Evolutionary conservation across 2,888 invertebrate species (phyloP).

Genomic region (Coleophora flavipennella): DNA sequence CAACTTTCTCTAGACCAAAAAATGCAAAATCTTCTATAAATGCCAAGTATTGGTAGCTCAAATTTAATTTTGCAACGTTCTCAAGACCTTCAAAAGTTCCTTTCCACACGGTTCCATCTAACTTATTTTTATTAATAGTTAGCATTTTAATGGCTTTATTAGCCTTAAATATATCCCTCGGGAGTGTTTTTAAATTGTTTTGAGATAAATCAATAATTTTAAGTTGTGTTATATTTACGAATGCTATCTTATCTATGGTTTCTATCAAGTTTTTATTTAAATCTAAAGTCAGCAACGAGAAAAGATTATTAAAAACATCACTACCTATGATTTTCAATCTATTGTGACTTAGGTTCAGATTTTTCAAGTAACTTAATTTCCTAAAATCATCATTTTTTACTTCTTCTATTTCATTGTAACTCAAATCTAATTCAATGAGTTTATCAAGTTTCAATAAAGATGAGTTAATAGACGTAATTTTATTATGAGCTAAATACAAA

Average conservation of each 20-base stretch:
- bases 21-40: constrained; percentile 41
- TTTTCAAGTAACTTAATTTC: constrained; percentile 24
- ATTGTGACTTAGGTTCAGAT: constrained; percentile 35
- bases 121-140: constrained; percentile 28
- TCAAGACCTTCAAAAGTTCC: constrained; percentile 42
- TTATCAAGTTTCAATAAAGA: constrained; percentile 37
- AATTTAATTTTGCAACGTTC: constrained; percentile 25
- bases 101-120: constrained; percentile 32
- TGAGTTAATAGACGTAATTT: constrained; percentile 30
- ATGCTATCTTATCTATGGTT: constrained; percentile 22
- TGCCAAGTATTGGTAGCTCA: constrained; percentile 34
- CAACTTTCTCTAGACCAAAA: constrained; percentile 26
- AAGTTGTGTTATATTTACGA: constrained; percentile 22
- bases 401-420: constrained; percentile 33
- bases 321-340: constrained; percentile 25
- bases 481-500: constrained; percentile 37
- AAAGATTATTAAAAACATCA: constrained; percentile 24
- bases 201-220: constrained; percentile 28
- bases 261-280: constrained; percentile 34
- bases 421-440: constrained; percentile 32
- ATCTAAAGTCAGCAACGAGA: constrained; percentile 23
- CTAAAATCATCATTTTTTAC: constrained; percentile 32
- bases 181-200: constrained; percentile 35
- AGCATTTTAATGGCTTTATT: constrained; percentile 28
- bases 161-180: constrained; percentile 34